These are phyloP conservation scores for Chydorus sphaericus DNA, from an alignment of 2,888 invertebrate species.

Conservation along the genomic window DNA sequence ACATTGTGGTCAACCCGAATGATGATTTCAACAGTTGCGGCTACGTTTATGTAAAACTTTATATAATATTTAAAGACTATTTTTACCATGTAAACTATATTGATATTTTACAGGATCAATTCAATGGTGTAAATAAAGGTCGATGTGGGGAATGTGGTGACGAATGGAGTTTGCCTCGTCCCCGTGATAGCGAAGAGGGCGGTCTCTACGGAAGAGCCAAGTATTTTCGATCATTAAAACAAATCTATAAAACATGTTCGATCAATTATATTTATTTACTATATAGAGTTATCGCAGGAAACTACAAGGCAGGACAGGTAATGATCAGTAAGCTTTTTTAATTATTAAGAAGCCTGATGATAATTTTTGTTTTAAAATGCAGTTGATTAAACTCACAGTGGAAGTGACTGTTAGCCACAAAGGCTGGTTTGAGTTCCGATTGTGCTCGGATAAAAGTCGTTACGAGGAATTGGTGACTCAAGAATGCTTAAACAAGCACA, in stretches of 20 bases:
- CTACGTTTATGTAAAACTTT: too few species aligned
- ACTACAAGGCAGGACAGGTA: constrained; percentile 18
- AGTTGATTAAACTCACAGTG: constrained; percentile 19
- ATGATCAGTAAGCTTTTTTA: constrained; percentile 8
- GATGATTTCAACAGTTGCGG: too few species aligned
- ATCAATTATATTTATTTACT: too few species aligned
- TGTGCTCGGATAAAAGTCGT: constrained; percentile 17
- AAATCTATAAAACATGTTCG: too few species aligned
- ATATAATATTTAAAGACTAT: too few species aligned
- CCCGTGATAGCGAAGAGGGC: not conserved
- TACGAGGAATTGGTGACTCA: constrained; percentile 33
- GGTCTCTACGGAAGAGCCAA: constrained; percentile 15
- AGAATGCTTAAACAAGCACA: constrained; percentile 33
- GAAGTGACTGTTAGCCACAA: constrained; percentile 31
- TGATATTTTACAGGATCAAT: too few species aligned
- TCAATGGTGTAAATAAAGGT: not conserved
- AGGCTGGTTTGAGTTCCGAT: constrained; percentile 20
- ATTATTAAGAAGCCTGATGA: too few species aligned
- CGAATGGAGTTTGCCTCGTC: not conserved
- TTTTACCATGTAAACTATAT: too few species aligned
- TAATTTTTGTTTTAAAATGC: too few species aligned
- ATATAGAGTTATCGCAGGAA: constrained; percentile 17
- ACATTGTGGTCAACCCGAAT: too few species aligned
- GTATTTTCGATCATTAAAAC: too few species aligned
- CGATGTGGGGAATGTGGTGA: constrained; percentile 1